These are phyloP conservation scores for Archips crataeganus DNA, from an alignment of 2,888 invertebrate species.

Conservation along the genomic window DNA sequence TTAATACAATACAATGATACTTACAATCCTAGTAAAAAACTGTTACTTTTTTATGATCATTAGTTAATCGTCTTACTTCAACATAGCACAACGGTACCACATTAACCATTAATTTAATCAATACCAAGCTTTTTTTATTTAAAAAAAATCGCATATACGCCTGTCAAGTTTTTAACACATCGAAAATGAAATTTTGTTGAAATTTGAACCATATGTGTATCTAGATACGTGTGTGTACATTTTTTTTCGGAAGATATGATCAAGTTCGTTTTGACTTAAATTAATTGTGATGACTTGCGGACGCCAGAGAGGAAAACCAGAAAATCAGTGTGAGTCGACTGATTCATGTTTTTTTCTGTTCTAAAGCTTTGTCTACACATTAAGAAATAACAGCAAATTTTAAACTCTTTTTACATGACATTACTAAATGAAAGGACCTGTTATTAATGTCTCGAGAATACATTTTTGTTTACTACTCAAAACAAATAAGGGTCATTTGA, in stretches of 20 bases:
- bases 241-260: conserved; percentile 13
- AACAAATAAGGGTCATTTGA: too few species aligned
- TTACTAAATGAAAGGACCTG: too few species aligned
- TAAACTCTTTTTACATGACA: too few species aligned
- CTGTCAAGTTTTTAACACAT: background rate
- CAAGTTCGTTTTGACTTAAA: conserved; percentile 38
- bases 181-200: background rate
- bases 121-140: conserved; percentile 13
- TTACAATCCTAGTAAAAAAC: background rate
- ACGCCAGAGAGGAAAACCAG: conserved; percentile 33
- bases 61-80: background rate
- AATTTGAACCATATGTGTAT: conserved; percentile 7
- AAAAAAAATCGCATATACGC: conserved; percentile 10
- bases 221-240: background rate
- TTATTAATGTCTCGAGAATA: too few species aligned
- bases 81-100: conserved; percentile 13
- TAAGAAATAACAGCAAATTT: background rate
- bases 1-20: background rate
- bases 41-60: background rate
- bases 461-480: too few species aligned
- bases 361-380: conserved; percentile 14
- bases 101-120: conserved; percentile 20
- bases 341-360: conserved; percentile 22
- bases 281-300: conserved; percentile 47
- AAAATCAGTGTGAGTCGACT: conserved; percentile 35